A percentile compares a stretch with the other conserved stretches of the same genome.
phyloP scores from a whole-genome alignment of 2,888 invertebrate species.

The Campoplex capitator region DNA sequence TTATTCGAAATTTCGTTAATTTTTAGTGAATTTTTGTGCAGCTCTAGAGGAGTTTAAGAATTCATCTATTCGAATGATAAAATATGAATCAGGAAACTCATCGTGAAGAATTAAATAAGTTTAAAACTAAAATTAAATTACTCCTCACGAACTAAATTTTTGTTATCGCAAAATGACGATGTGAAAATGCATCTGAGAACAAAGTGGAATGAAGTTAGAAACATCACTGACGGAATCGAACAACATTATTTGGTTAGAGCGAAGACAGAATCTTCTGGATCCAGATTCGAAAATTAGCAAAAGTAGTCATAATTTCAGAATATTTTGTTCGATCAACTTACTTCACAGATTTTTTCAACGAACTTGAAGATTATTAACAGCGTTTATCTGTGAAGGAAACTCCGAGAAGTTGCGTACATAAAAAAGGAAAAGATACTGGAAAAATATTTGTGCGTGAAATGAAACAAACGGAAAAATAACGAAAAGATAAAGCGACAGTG shows the following conservation, averaged over 20 bases:
- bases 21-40: too few relatives aligned
- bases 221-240: not conserved
- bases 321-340: not conserved
- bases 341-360: not conserved
- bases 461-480: not conserved
- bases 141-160: too few relatives aligned
- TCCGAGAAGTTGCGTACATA: not conserved
- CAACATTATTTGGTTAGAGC: not conserved
- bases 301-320: not conserved
- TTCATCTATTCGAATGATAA: too few relatives aligned
- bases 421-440: not conserved
- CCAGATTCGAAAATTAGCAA: too few relatives aligned
- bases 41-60: too few relatives aligned
- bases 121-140: too few relatives aligned
- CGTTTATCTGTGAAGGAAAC: not conserved
- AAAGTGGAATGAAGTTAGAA: too few relatives aligned
- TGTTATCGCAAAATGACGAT: too few relatives aligned
- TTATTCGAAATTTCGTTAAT: too few relatives aligned
- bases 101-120: too few relatives aligned
- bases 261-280: not conserved
- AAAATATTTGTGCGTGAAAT: slow-evolving; percentile 15
- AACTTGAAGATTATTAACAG: not conserved
- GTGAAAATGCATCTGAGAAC: too few relatives aligned
- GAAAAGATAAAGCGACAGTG: slow-evolving; percentile 3
- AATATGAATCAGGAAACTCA: too few relatives aligned